phyloP scores from a whole-genome alignment of 2,797 vertebrate genomes.

The Serranus cabrilla region DNA sequence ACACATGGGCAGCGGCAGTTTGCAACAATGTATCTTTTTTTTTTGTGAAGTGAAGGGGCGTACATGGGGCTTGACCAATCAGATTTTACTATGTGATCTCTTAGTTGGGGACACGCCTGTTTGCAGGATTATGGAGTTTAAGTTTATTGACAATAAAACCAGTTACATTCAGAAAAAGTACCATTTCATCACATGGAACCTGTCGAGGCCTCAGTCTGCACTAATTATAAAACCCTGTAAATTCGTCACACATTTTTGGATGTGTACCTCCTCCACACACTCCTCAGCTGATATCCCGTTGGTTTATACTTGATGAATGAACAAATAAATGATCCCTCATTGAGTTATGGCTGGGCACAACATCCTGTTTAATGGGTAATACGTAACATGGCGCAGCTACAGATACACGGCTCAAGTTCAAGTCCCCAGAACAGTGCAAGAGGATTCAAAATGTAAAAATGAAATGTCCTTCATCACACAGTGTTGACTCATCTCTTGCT shows the following conservation, averaged over 20 bases:
- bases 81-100: too few relatives aligned
- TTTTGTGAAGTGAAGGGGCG: too few relatives aligned
- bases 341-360: conserved; percentile 6
- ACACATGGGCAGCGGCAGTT: too few relatives aligned
- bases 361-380: conserved; percentile 13
- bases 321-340: conserved; percentile 9
- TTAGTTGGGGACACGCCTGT: too few relatives aligned
- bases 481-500: conserved; percentile 35
- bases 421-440: background rate
- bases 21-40: too few relatives aligned
- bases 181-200: too few relatives aligned
- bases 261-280: background rate
- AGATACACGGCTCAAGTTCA: background rate
- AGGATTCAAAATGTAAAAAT: background rate
- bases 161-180: too few relatives aligned
- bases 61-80: too few relatives aligned
- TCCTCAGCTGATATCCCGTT: background rate
- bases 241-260: background rate
- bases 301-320: conserved; percentile 12
- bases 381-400: background rate
- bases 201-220: too few relatives aligned
- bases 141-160: too few relatives aligned
- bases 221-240: too few relatives aligned
- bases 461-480: conserved; percentile 2
- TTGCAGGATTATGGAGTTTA: too few relatives aligned